Evolutionary conservation across 2,888 invertebrate genomes (phyloP), one percentile per base, ranked within the genome.

Genomic region (Callimorpha dominula): DNA sequence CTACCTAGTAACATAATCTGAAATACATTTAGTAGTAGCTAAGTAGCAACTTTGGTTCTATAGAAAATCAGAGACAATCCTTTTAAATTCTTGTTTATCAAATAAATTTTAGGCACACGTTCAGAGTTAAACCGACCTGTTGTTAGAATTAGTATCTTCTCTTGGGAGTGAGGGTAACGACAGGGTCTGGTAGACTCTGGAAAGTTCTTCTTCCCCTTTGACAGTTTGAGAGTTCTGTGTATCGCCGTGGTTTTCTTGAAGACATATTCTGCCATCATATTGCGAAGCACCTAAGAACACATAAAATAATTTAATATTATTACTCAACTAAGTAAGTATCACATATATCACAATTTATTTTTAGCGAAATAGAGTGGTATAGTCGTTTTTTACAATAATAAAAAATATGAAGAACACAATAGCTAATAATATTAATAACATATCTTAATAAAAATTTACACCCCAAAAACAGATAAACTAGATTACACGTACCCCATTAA

Each of bases 121-220:
- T 12, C 1, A 20, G 12, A 20, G 20, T 46, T 57, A 57, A 57
- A 11, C 57, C n/a, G 20, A 91, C 91, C 90, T 91, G 77, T 88
- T 91, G 77, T 88, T 91, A 20, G 94, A 90, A 78, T 87, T 91
- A 64, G 85, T 87, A 46, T 93, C 93, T 12, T 95, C 93, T 75
- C 93, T 89, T 46, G 91, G 81, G 20, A 91, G 85, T 0, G 89
- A 68, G 12, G 93, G 92, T 77, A 94, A 81, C 17, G 93, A 86
- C 17, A 94, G 85, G 9, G 91, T 92, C 80, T 95, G 94, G 76
- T 94, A 95, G 8, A 94, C 94, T 49, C 94, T 87, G 1, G 93
- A 91, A 54, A 94, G 77, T 6, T 94, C 95, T 73, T 94, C 94
- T 54, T 94, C 93, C 0, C 87, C 88, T 76, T 94, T 94, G 42